Evolutionary conservation across 1,140 invertebrate genomes (phyloP), one percentile per base, ranked within the genome.

Genomic region (Anastatus disparis): DNA sequence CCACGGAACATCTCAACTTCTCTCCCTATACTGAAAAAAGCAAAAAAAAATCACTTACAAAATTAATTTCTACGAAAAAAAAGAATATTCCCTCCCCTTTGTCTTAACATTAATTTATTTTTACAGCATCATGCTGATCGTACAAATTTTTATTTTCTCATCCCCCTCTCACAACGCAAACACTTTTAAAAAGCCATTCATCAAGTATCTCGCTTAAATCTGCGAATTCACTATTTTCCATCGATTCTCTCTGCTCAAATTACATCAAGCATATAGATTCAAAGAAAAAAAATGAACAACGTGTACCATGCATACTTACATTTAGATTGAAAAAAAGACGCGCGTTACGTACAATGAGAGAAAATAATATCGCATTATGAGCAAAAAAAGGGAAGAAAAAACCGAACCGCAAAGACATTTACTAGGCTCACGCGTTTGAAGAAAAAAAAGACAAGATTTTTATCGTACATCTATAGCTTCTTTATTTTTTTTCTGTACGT

Each of bases 141-240:
- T 27, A 15, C n/a, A n/a, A 10, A n/a, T 40, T 35, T 42, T n/a
- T n/a, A n/a, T n/a, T n/a, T n/a, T n/a, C n/a, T n/a, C n/a, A n/a
- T n/a, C 22, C 31, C 15, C 27, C 27, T 17, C 6, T 15, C 15
- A 22, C 31, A n/a, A 17, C 27, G 65, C 53, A 58, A 62, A 69
- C 67, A 69, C 67, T 69, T 69, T n/a, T 69, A 69, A 69, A 69
- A 69, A 53, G 9, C 35, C 56, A 62, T 69, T 24, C 46, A 53
- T 69, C 67, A 69, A 22, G n/a, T n/a, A n/a, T 13, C 2, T 20
- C 17, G 24, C 10, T 20, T 10, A 22, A 15, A 44, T 10, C 52
- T 44, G 52, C 64, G 29, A 58, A 58, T 67, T 58, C 40, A 26
- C 63, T 29, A 29, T 64, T 64, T 64, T 46, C 50, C 22, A 6